Evolutionary conservation across 2,888 invertebrate genomes (phyloP).

Genomic region (Sesia apiformis): DNA sequence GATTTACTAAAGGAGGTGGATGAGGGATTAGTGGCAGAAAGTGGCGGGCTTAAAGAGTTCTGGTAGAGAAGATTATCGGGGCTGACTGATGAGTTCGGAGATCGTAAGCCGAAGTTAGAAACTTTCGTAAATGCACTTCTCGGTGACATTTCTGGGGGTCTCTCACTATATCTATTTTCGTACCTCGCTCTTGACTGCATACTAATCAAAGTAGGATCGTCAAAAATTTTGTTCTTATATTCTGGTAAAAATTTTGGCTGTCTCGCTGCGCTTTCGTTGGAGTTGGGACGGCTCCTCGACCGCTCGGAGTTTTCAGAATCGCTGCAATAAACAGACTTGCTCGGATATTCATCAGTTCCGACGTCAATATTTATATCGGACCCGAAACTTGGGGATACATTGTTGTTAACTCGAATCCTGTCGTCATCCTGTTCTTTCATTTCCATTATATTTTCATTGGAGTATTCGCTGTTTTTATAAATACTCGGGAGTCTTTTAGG

Average conservation of each 20-base stretch:
- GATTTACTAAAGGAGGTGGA: conserved; percentile 46
- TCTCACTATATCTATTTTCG: conserved; percentile 59
- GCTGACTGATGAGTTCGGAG: conserved; percentile 82
- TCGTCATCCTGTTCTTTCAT: conserved; percentile 60
- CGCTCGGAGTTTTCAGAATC: conserved; percentile 67
- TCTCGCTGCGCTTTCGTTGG: conserved; percentile 70
- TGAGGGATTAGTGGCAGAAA: conserved; percentile 75
- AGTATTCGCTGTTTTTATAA: conserved; percentile 58
- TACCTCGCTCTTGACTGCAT: conserved; percentile 70
- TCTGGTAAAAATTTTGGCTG: conserved; percentile 68
- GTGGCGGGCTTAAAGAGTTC: conserved; percentile 84
- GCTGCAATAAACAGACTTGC: conserved; percentile 61
- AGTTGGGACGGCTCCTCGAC: conserved; percentile 67
- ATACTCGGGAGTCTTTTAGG: conserved; percentile 56
- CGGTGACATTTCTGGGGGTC: conserved; percentile 66
- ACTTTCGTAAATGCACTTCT: conserved; percentile 93
- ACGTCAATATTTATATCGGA: conserved; percentile 68
- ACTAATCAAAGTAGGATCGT: conserved; percentile 71
- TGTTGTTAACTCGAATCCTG: conserved; percentile 52
- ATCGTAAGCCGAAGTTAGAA: conserved; percentile 63
- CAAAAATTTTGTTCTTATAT: conserved; percentile 76
- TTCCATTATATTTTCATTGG: conserved; percentile 47
- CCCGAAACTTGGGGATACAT: conserved; percentile 63
- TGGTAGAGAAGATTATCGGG: conserved; percentile 86
- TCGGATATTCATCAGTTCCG: conserved; percentile 68